Evolutionary conservation across 1,140 invertebrate species (phyloP).

Genomic region (Yoshiicerus persimilis): DNA sequence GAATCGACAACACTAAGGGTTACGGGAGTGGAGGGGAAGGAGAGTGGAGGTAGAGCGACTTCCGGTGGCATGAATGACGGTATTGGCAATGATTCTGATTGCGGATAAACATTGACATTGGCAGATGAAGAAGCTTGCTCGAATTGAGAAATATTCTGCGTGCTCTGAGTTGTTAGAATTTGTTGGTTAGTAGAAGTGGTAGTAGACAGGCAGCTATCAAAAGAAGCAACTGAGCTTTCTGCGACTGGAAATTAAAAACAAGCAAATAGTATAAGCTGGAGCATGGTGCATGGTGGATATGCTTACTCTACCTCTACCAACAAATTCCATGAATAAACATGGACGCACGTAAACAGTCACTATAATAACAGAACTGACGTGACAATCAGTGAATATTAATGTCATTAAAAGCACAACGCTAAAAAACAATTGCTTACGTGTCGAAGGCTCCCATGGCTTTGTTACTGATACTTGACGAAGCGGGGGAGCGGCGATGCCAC

Average conservation of each 20-base stretch:
- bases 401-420: neutral
- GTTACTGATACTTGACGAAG: neutral
- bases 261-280: neutral
- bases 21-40: neutral
- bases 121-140: neutral
- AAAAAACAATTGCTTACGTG: neutral
- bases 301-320: neutral
- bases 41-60: conserved; percentile 31
- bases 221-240: conserved; percentile 39
- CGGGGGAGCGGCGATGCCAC: neutral
- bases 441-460: neutral
- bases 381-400: neutral
- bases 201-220: conserved; percentile 47
- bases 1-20: neutral
- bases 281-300: neutral
- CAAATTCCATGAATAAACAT: neutral
- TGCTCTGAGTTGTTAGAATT: conserved; percentile 7
- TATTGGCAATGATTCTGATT: conserved; percentile 9
- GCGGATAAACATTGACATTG: conserved; percentile 8
- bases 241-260: conserved; percentile 40
- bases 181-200: conserved; percentile 27
- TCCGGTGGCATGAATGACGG: conserved; percentile 33
- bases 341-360: neutral
- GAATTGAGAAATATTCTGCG: neutral
- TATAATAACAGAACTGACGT: neutral